Base-by-base conservation (phyloP, 2,797 vertebrate genomes). In the Smutsia temminckii region DNA sequence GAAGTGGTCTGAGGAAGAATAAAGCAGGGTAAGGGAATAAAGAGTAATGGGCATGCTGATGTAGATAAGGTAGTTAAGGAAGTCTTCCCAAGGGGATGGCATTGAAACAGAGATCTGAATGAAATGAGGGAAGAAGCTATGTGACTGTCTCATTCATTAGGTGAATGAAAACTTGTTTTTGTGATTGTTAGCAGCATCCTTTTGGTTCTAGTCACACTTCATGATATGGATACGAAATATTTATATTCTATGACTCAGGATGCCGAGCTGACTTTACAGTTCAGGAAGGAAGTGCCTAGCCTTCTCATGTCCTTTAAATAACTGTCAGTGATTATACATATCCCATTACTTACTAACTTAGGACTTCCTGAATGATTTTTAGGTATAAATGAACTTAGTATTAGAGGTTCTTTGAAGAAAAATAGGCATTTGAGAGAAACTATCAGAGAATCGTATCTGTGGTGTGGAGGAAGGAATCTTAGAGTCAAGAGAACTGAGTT, bases 211-310 rank as follows among this genome's bases (percentile, higher is more conserved):
- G 96, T 96, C 96, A 97, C 20, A 21, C 68, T 64, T 75, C 87
- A 95, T 96, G 93, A 75, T 92, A 93, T 51, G 85, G 85, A 25
- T n/a, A 46, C 68, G 69, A 91, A 91, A 89, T 96, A 94, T 97
- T 96, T 97, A 88, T 96, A 90, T 37, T 55, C 66, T 87, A 74
- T 96, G 95, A 97, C 87, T 95, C 89, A 85, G 68, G 81, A 92
- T 74, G 78, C 42, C 84, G 90, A 79, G 23, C 80, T 85, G 72
- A 91, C 92, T 93, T 97, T 92, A 95, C 32, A 94, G 66, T 89
- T 32, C 29, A 87, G 46, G 78, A 95, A 92, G 91, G 94, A 94
- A 93, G 49, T 95, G 77, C 68, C 92, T 85, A 25, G 63, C 90
- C 71, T 90, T 94, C 87, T 49, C 91, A 68, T 55, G 66, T 81